Conservation (phyloP, 2,797 vertebrate species). For the Tenualosa ilisha region DNA sequence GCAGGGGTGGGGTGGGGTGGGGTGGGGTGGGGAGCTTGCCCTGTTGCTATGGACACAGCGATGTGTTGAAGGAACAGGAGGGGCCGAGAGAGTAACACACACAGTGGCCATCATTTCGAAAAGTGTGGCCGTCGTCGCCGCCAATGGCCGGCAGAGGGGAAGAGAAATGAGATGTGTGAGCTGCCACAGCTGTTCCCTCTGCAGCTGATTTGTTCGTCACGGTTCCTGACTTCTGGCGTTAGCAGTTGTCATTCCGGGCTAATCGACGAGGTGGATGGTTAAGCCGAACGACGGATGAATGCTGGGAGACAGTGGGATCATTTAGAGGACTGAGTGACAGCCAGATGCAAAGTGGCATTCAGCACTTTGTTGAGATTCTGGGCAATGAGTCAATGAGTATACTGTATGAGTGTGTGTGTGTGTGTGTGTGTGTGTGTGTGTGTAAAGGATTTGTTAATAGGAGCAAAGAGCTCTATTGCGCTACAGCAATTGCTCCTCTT, state of each 20-base stretch:
- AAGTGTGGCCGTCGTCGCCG: not conserved
- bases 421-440: not conserved
- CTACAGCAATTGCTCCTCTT: not conserved
- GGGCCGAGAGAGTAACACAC: not conserved
- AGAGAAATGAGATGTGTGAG: too few relatives aligned
- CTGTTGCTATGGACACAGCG: slow-evolving; percentile 1
- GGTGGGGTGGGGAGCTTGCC: not conserved
- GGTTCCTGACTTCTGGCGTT: not conserved
- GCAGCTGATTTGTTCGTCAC: not conserved
- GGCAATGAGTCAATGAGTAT: not conserved
- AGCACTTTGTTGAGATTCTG: slow-evolving; percentile 2
- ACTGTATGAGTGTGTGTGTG: not conserved
- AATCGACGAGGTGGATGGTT: not conserved
- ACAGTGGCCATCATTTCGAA: not conserved
- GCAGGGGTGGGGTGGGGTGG: not conserved
- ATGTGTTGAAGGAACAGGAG: not conserved
- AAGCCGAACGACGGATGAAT: not conserved
- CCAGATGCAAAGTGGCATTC: not conserved
- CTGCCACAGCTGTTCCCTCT: not conserved
- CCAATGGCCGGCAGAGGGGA: too few relatives aligned
- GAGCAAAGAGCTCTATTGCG: not conserved
- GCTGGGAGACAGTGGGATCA: not conserved
- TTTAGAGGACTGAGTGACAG: not conserved
- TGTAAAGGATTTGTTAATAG: not conserved
- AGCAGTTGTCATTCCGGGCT: not conserved